phyloP scores from a whole-genome alignment of 2,888 invertebrate species.

The Diaphora mendica region DNA sequence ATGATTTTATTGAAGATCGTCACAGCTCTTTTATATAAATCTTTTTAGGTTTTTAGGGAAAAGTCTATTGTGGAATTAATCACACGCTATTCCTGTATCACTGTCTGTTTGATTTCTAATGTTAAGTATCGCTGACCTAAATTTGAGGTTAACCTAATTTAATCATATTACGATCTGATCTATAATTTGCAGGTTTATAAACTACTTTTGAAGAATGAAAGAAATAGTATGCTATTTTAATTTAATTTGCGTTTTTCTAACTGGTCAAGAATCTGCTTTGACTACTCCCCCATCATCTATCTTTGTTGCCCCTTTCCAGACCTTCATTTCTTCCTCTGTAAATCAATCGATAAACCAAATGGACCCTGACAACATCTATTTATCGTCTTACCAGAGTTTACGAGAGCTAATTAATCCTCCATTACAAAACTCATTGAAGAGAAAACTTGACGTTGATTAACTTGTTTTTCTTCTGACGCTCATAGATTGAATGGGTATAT shows the following conservation, averaged over 20 bases:
- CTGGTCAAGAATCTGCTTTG: neutral
- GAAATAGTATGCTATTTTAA: neutral
- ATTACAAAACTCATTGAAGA: neutral
- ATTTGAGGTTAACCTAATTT: neutral
- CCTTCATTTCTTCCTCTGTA: neutral
- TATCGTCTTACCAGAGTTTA: neutral
- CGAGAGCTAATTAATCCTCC: neutral
- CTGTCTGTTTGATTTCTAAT: neutral
- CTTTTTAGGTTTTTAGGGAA: neutral
- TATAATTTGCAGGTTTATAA: neutral
- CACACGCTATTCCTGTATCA: neutral
- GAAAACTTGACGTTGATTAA: neutral
- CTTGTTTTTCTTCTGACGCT: constrained; percentile 1
- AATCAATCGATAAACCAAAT: neutral
- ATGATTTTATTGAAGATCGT: neutral
- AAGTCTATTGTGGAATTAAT: neutral
- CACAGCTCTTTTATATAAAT: neutral
- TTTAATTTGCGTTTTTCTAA: neutral
- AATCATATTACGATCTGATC: neutral
- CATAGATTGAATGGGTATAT: neutral
- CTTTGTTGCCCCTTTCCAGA: neutral
- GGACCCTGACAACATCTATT: neutral
- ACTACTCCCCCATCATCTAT: neutral
- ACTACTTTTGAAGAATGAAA: neutral
- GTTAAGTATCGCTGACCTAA: neutral